Percentiles rank a stretch among this genome's conserved stretches.
These are phyloP conservation scores for Nephrotoma appendiculata DNA, from an alignment of 2,888 invertebrate species.

Conservation along the genomic window DNA sequence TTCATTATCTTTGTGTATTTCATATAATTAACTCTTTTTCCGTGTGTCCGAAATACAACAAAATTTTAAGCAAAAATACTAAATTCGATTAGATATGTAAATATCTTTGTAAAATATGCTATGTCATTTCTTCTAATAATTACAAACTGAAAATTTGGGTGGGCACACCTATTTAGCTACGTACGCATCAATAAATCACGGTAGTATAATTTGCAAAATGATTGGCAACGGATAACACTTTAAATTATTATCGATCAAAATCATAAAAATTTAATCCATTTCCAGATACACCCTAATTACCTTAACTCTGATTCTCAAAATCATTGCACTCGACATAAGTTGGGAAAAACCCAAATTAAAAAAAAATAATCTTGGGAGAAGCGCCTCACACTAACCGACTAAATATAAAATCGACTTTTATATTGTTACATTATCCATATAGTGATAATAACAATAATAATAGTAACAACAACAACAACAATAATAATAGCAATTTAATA, in stretches of 20 bases:
- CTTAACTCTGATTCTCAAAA: background rate
- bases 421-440: background rate
- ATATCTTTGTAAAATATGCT: too few species aligned
- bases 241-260: background rate
- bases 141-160: too few species aligned
- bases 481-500: background rate
- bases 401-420: background rate
- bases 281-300: background rate
- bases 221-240: background rate
- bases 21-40: too few species aligned
- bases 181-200: too few species aligned
- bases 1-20: too few species aligned
- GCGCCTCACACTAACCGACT: background rate
- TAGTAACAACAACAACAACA: background rate
- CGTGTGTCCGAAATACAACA: too few species aligned
- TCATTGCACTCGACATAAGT: background rate
- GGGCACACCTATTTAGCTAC: too few species aligned
- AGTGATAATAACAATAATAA: background rate
- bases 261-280: background rate
- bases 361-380: background rate
- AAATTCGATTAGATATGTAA: too few species aligned
- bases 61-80: too few species aligned
- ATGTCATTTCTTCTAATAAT: too few species aligned
- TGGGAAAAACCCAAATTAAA: background rate
- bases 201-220: too few species aligned